Evolutionary conservation across 2,113 vertebrate genomes (phyloP), one percentile per base, ranked within the genome.

Genomic region (Phoxinus phoxinus): DNA sequence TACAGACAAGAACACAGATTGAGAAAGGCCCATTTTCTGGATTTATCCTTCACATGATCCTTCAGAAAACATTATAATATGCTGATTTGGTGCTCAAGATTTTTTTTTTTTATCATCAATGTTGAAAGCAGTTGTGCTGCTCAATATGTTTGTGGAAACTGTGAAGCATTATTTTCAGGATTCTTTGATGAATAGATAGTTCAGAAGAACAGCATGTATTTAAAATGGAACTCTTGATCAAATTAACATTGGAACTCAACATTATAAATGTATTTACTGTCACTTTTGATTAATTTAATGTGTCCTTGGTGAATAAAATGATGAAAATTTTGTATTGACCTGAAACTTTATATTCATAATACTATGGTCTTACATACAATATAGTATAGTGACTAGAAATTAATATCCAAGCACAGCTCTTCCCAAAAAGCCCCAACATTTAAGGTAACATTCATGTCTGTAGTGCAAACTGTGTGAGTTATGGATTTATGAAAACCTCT

Each of bases 401-500:
- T 0, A 25, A n/a, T 3, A 59, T 59, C 58, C 23, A 59, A 59
- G 53, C 21, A 58, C 8, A 58, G 2, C 58, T 25, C 58, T 71
- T 71, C 32, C 41, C 4, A n/a, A 41, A 41, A 41, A 21, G 1
- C 69, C 23, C 23, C 69, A 72, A 7, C 6, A 9, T 67, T 35
- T 35, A 8, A 37, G 17, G 7, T 72, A 44, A 11, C 37, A 72
- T 44, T 72, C 4, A 44, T n/a, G 35, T 13, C 0, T 71, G 11
- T 44, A 41, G 21, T 44, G 69, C 2, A 41, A 72, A 21, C 73
- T 8, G 11, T 2, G 11, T 11, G 11, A 74, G 25, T 51, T 51
- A 25, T 30, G 73, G 32, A 58, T 56, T 35, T 32, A 30, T 71
- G 80, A 10, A 82, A 82, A 53, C 41, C 65, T 71, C 46, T 71